These are phyloP conservation scores for Neodiprion lecontei DNA, from an alignment of 1,140 invertebrate species.

Conservation along the genomic window DNA sequence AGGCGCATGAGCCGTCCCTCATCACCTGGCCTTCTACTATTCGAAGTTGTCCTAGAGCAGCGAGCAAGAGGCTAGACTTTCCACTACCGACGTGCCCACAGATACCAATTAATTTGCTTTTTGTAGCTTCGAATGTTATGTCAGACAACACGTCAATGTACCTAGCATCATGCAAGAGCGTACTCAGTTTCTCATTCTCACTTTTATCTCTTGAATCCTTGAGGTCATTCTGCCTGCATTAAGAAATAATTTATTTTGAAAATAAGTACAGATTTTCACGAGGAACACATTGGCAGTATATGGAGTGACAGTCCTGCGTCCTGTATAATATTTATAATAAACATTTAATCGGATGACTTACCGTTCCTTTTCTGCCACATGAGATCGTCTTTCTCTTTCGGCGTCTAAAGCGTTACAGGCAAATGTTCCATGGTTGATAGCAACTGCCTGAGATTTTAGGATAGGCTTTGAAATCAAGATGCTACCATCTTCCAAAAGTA, in stretches of 20 bases:
- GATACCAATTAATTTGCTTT: slow-evolving; percentile 70
- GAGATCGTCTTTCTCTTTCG: slow-evolving; percentile 24
- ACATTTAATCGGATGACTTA: slow-evolving; percentile 20
- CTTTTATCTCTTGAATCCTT: slow-evolving; percentile 24
- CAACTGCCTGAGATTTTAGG: slow-evolving; percentile 60
- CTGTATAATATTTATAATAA: too few species aligned
- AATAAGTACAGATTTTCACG: background rate
- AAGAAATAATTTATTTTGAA: background rate
- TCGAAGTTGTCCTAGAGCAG: slow-evolving; percentile 68
- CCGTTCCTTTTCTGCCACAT: slow-evolving; percentile 37
- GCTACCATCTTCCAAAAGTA: slow-evolving; percentile 60
- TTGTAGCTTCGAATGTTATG: slow-evolving; percentile 47
- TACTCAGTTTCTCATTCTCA: slow-evolving; percentile 17
- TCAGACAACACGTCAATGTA: slow-evolving; percentile 49
- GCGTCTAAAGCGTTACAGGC: slow-evolving; percentile 51
- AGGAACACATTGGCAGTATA: background rate
- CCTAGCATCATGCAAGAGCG: slow-evolving; percentile 15
- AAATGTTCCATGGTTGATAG: slow-evolving; percentile 64
- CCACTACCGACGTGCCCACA: slow-evolving; percentile 74
- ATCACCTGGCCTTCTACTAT: slow-evolving; percentile 61
- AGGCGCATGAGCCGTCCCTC: slow-evolving; percentile 68
- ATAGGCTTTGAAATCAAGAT: slow-evolving; percentile 55
- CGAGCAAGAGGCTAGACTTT: slow-evolving; percentile 71
- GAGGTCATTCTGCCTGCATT: slow-evolving; percentile 25
- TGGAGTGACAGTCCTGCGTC: background rate